These are phyloP conservation scores for Diaphora mendica DNA, from an alignment of 2,888 invertebrate genomes.

Conservation along the genomic window DNA sequence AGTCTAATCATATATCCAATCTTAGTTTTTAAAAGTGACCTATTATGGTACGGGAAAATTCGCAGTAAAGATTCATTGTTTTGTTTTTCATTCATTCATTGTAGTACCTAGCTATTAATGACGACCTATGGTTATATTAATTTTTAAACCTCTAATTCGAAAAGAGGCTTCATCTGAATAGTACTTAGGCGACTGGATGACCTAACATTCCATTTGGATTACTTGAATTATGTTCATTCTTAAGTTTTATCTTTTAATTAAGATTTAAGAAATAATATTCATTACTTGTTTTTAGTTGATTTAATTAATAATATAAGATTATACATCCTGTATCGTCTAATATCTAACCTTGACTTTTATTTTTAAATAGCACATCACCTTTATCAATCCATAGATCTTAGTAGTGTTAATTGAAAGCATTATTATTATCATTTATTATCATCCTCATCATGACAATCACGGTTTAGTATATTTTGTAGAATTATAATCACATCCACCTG, in stretches of 20 bases:
- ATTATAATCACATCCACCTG: background rate
- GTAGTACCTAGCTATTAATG: too few species aligned
- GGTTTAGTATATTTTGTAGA: background rate
- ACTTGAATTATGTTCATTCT: background rate
- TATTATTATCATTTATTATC: background rate
- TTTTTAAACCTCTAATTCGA: too few species aligned
- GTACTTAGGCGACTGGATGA: background rate
- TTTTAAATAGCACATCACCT: background rate
- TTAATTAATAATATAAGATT: background rate
- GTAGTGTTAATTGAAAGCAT: background rate
- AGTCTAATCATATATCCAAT: too few species aligned
- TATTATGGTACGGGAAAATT: too few species aligned
- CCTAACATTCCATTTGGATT: background rate
- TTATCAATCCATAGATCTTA: background rate
- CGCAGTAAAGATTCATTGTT: too few species aligned
- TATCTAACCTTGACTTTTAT: background rate
- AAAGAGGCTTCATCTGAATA: too few species aligned
- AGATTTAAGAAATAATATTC: background rate
- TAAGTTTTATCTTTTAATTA: background rate
- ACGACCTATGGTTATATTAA: too few species aligned
- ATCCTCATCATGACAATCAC: background rate
- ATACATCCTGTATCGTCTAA: background rate
- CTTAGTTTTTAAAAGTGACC: too few species aligned
- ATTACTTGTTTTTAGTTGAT: background rate
- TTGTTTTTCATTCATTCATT: too few species aligned